These are phyloP conservation scores for Onychorhynchus coronatus DNA, from an alignment of 2,113 vertebrate genomes.

Conservation along the genomic window DNA sequence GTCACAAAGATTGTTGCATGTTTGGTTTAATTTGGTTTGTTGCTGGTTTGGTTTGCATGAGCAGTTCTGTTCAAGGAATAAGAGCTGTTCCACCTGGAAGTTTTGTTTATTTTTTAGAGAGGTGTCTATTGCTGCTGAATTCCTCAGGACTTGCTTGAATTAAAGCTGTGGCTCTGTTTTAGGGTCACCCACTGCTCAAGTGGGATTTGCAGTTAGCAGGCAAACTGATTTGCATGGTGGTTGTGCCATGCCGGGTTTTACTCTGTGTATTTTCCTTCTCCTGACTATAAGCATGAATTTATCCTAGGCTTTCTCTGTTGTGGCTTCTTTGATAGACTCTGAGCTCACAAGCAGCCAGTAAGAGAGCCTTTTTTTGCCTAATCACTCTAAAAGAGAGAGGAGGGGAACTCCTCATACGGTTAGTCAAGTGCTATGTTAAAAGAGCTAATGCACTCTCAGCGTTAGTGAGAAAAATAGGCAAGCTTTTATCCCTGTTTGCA, in stretches of 20 bases:
- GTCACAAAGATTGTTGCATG: accelerated
- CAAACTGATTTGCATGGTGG: neutral
- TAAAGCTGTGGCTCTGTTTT: neutral
- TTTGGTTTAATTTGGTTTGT: neutral
- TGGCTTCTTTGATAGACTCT: neutral
- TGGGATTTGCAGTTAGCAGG: neutral
- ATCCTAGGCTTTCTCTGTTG: neutral
- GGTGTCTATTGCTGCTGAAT: neutral
- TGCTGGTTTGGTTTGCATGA: neutral
- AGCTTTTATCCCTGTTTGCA: neutral
- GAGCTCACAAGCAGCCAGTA: neutral
- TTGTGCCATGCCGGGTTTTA: neutral
- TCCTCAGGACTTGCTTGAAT: neutral
- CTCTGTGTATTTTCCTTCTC: neutral
- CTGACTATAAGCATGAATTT: neutral
- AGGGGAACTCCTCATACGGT: neutral
- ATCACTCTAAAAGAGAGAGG: neutral
- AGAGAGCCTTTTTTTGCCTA: constrained; percentile 2
- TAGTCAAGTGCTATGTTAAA: neutral
- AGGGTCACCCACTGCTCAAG: neutral
- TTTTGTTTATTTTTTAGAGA: neutral
- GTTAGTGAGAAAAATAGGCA: neutral
- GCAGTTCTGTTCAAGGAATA: neutral
- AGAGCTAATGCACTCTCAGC: neutral
- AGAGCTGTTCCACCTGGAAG: neutral